Base-by-base conservation (phyloP, 1,140 invertebrate species). In the Asobara japonica region DNA sequence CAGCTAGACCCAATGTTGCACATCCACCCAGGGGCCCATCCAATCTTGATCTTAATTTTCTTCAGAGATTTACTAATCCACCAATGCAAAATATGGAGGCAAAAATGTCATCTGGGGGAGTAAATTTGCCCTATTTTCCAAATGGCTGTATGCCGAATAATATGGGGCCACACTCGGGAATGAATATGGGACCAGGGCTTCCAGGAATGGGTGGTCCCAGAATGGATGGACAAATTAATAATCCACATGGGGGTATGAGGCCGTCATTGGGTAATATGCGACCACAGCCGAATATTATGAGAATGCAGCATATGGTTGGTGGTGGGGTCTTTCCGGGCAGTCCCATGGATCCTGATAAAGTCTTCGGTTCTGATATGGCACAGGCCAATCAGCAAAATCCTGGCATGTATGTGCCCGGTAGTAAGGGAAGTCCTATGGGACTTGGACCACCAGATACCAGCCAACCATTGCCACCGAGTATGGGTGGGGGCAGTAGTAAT, bases 41-140 rank as follows among this genome's bases (percentile, higher is more conserved):
- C 5, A 96, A 95, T 82, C 88, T 98, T 61, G 96, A 98, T 73
- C 88, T 98, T 60, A 96, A 98, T 73, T 98, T 98, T 86, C 89
- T 98, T 71, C 96, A 96, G 79, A 90, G 95, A 64, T 96, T 95
- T 79, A 92, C 95, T 8, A 95, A 94, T 83, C 93, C 94, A 0
- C n/a, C 31, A 8, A 87, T 93, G 78, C 89, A 88, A 1, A 90
- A 91, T 81, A 88, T 94, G 82, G 94, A 95, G 65, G 89, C 89
- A 29, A 95, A 94, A 86, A 89, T 91, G 85, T 90, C 90, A 48
- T 87, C 90, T 31, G 92, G 85, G 0, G 86, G 85, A 8, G 85
- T 93, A 72, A 93, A 92, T 83, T 88, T 94, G 73, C 92, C 93
- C 79, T 94, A 94, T 85, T 94, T 94, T 85, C 91, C 92, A 0